A percentile compares a stretch with the other conserved stretches of the same genome.
phyloP scores from a whole-genome alignment of 1,140 invertebrate species.

The Nylanderia fulva region DNA sequence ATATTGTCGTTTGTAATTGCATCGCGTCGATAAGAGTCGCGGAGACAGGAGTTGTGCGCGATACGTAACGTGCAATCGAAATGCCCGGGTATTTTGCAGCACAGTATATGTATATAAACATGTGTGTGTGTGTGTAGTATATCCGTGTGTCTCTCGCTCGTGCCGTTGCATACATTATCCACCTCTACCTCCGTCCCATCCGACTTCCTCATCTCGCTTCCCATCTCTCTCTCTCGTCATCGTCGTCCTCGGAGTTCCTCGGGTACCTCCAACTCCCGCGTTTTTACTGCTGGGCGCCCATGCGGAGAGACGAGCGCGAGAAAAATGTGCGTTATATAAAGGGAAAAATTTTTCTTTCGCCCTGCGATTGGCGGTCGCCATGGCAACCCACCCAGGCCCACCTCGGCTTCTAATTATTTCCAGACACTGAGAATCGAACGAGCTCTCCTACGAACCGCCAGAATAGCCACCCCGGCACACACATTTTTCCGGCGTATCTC shows the following conservation, averaged over 20 bases:
- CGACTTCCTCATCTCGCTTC: constrained; percentile 13
- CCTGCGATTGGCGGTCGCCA: constrained; percentile 86
- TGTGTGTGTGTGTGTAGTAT: too few relatives aligned
- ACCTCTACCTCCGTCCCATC: constrained; percentile 73
- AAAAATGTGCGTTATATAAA: constrained; percentile 83
- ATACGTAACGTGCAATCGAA: constrained; percentile 40
- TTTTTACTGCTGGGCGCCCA: constrained; percentile 56
- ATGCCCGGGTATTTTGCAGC: constrained; percentile 14
- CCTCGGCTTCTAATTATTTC: constrained; percentile 86
- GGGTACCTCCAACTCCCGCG: not conserved
- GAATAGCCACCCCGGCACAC: constrained; percentile 82
- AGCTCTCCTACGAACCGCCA: constrained; percentile 79
- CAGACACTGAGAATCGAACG: constrained; percentile 87
- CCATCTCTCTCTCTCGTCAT: constrained; percentile 14
- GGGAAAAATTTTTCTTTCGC: constrained; percentile 85
- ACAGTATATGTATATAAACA: constrained; percentile 53
- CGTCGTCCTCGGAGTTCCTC: not conserved
- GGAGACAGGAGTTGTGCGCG: not conserved
- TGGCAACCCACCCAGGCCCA: constrained; percentile 85
- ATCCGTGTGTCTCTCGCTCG: constrained; percentile 78
- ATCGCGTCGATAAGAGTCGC: not conserved
- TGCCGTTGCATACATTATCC: constrained; percentile 85
- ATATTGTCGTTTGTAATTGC: not conserved
- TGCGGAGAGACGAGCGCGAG: constrained; percentile 75
- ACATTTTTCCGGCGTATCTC: constrained; percentile 74